Base-by-base conservation (phyloP, 2,113 vertebrate genomes). In the Tenrec ecaudatus region DNA sequence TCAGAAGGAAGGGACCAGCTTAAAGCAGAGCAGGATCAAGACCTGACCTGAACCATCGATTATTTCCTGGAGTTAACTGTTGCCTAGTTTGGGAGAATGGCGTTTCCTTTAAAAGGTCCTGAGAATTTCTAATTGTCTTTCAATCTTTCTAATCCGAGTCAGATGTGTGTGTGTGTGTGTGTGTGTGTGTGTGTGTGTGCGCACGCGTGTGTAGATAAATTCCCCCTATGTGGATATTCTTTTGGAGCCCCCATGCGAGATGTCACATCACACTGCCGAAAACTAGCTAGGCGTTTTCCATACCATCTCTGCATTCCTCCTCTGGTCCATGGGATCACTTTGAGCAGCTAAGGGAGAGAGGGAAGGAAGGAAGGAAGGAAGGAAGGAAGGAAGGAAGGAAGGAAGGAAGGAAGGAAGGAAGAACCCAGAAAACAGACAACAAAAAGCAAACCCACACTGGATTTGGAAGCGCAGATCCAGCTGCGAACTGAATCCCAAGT, bases 401-500 rank as follows among this genome's bases (percentile, higher is more conserved):
- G n/a, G n/a, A n/a, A n/a, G n/a, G n/a, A n/a, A n/a, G n/a, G n/a
- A n/a, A n/a, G n/a, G n/a, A n/a, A n/a, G n/a, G n/a, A n/a, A n/a
- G 10, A 47, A 47, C 5, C 43, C 47, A 53, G 47, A 10, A 53
- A 53, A 53, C 47, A 53, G 12, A 53, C 47, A 53, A 53, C 47
- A 53, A 53, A 82, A 82, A 90, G 62, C 69, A 73, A 85, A 73
- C 47, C 12, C 47, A n/a, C 31, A 66, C 12, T 1, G 5, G 23
- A 27, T 62, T 90, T 53, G 66, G 17, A 17, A 53, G 20, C 62
- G 27, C 33, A 11, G 31, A 77, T 60, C 71, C 58, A 81, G 82
- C 78, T 90, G 85, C 83, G 79, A 66, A 88, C 69, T 66, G 89
- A 93, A 58, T 36, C 1, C 2, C 88, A 62, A 89, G 38, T 76